Evolutionary conservation across 2,113 vertebrate genomes (phyloP), one percentile per base, ranked within the genome.

Genomic region (Halichoeres trimaculatus): DNA sequence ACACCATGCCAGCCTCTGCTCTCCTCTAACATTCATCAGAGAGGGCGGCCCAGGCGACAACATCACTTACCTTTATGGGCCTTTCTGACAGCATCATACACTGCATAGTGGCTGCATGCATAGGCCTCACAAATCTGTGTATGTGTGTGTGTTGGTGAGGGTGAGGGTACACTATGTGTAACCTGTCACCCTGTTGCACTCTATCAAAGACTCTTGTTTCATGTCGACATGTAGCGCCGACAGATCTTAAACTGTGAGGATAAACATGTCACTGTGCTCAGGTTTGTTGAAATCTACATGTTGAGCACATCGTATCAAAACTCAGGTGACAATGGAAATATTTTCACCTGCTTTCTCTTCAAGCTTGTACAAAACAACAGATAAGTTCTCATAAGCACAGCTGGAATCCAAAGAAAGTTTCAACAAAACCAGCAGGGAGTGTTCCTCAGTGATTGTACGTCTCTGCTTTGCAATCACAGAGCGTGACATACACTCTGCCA

Each of bases 51-150:
- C n/a, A 17, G 75, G 78, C 75, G 69, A 43, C 63, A 35, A 60
- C 86, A 90, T 91, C 86, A 88, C 89, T 93, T 91, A 90, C 87
- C 84, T 90, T 93, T 90, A 93, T 89, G 66, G 81, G 58, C 60
- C 73, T 59, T 34, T 62, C 56, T 89, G 89, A 93, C 88, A 89
- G 73, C 69, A 65, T 22, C 20, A 14, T 65, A 84, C 81, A 73
- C 60, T 14, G 19, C 84, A 63, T 26, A 73, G 76, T 84, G 80
- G 79, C 85, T 73, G 72, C 74, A 59, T 70, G 70, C 55, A 83
- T 9, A 57, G 58, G 43, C 35, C 45, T 67, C 47, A 54, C 70
- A 60, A 47, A 8, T 6, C 24, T 62, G 17, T 76, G 69, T 62
- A 19, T 36, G 24, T 62, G 69, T 62, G 20, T 36, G 24, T 62